Conservation (phyloP, 2,888 invertebrate species). For the Blastobasis adustella region DNA sequence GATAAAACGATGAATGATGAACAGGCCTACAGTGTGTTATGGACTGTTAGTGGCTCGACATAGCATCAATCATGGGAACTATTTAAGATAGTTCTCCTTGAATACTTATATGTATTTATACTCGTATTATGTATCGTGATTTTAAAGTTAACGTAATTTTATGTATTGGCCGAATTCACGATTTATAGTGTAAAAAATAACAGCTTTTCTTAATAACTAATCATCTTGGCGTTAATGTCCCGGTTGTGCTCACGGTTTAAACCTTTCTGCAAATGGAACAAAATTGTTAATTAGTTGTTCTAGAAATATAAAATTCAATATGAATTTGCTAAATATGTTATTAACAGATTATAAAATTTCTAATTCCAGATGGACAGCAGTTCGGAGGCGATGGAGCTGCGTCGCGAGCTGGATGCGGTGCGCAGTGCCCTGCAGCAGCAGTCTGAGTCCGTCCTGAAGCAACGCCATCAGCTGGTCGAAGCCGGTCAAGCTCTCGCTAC, state of each 20-base stretch:
- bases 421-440: slow-evolving; percentile 79
- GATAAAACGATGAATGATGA: slow-evolving; percentile 4
- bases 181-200: no score
- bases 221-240: background rate
- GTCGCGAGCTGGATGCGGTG: slow-evolving; percentile 79
- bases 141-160: no score
- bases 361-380: slow-evolving; percentile 80
- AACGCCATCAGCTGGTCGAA: slow-evolving; percentile 80
- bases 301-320: background rate
- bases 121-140: no score
- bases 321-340: background rate
- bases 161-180: no score
- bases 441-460: slow-evolving; percentile 77
- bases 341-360: background rate
- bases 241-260: no score
- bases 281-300: background rate
- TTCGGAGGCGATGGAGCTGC: slow-evolving; percentile 72
- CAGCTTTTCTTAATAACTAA: background rate
- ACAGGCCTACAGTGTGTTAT: background rate
- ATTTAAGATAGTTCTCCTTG: no score
- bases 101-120: no score
- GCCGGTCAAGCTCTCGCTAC: slow-evolving; percentile 76
- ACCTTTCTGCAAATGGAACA: no score
- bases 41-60: background rate
- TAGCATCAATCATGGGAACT: background rate